Evolutionary conservation across 1,140 invertebrate genomes (phyloP), one percentile per base, ranked within the genome.

Genomic region (Druon quercuslanigerum): DNA sequence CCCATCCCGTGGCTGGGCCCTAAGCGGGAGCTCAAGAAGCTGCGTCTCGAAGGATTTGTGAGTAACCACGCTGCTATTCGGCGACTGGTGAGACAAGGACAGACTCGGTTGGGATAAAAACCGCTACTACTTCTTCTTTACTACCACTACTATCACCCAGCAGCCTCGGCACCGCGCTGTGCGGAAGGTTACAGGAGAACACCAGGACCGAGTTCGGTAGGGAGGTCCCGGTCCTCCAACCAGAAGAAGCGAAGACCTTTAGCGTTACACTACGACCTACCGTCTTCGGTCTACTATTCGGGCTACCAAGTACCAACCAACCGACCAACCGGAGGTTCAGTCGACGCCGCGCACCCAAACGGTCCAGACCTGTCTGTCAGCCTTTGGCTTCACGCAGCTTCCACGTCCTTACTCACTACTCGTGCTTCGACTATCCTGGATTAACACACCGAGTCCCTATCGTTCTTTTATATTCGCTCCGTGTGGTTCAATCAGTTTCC

Each of bases 291-390:
- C 84, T 86, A 86, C 85, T 86, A 85, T 86, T 87, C 83, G 83
- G 83, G 80, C 84, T 86, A 84, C 86, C 83, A 84, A 83, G 82
- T 82, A 85, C 83, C 85, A 87, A 85, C 86, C 85, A 84, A 87
- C 83, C 88, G 82, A 80, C 81, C 86, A 89, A 88, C 87, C 89
- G 85, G 86, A 90, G 89, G 87, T 91, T 91, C 90, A 92, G 91
- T 92, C 91, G 87, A 90, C 89, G 89, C 90, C 90, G 90, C 88
- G 90, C 91, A 87, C 83, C 90, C 90, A 91, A 91, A 92, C 90
- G 89, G 88, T 91, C 89, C 89, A 91, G 89, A 92, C 91, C 90
- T 89, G 85, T 88, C 85, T 83, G 84, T 83, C 83, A 77, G 77
- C 77, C 75, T 75, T 78, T 60, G 19, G 57, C 52, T 76, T 50